Conservation (phyloP, 2,888 invertebrate genomes). For the Volucella bombylans region DNA sequence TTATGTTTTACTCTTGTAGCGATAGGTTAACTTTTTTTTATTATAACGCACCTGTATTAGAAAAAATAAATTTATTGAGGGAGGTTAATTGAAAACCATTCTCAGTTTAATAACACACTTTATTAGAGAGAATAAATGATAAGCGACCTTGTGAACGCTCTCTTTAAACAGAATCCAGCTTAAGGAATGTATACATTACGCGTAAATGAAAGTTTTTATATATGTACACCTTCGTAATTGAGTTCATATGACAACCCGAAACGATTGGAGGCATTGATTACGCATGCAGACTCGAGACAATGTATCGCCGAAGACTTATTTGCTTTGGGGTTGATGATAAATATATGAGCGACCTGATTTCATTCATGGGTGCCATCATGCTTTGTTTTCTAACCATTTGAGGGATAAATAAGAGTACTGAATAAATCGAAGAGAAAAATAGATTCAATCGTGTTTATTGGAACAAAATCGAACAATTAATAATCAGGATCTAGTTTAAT, state of each 20-base stretch:
- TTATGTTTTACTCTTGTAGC: too few species aligned
- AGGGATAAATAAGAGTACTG: too few species aligned
- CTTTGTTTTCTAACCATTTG: too few species aligned
- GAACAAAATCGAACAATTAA: too few species aligned
- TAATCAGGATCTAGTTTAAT: neutral
- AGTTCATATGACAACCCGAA: slow-evolving; percentile 13
- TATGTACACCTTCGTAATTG: slow-evolving; percentile 12
- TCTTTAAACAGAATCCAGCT: neutral
- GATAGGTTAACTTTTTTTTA: too few species aligned
- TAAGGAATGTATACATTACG: slow-evolving; percentile 1
- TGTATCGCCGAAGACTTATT: too few species aligned
- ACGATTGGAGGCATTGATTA: slow-evolving; percentile 36
- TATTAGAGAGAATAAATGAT: slow-evolving; percentile 28
- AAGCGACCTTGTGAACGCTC: slow-evolving; percentile 50
- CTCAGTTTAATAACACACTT: neutral
- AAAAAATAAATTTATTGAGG: neutral
- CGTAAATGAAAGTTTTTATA: slow-evolving; percentile 10
- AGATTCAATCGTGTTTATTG: too few species aligned
- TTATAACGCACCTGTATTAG: too few species aligned
- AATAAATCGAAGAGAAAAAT: too few species aligned
- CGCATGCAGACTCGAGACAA: slow-evolving; percentile 10
- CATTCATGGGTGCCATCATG: too few species aligned
- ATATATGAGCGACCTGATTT: too few species aligned
- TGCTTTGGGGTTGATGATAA: too few species aligned
- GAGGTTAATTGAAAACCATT: slow-evolving; percentile 16